Evolutionary conservation across 2,797 vertebrate species (phyloP).

Genomic region (Tokudaia tokunoshimensis): DNA sequence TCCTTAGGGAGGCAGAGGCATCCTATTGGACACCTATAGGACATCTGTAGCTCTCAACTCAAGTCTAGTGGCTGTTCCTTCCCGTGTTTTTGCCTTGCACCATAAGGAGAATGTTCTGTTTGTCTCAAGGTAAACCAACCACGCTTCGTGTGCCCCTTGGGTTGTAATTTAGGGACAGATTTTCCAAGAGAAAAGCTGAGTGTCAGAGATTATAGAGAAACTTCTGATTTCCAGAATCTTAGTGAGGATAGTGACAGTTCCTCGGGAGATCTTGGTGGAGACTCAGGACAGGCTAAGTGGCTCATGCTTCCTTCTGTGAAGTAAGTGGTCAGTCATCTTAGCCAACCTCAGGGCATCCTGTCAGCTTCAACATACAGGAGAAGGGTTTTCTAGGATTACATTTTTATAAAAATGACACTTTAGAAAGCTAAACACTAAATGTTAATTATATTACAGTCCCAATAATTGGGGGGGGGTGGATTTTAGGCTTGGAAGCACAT

Average conservation of each 20-base stretch:
- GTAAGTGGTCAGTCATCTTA: background rate
- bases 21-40: background rate
- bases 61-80: background rate
- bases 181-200: slow-evolving; percentile 4
- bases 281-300: background rate
- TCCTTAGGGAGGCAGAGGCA: background rate
- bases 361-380: background rate
- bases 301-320: background rate
- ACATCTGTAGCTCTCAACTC: background rate
- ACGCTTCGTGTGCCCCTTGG: background rate
- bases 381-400: background rate
- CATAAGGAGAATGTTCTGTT: slow-evolving; percentile 12
- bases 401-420: slow-evolving; percentile 41
- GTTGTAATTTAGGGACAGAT: background rate
- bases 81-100: background rate
- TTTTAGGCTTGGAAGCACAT: slow-evolving; percentile 26
- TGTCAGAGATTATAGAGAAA: background rate
- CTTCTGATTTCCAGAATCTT: slow-evolving; percentile 10
- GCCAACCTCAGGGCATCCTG: background rate
- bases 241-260: background rate
- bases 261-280: background rate
- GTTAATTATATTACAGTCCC: background rate
- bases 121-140: slow-evolving; percentile 24
- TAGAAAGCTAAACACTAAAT: slow-evolving; percentile 4
- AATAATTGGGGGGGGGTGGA: background rate